Conservation (phyloP, 2,888 invertebrate species). For the Tanaodytes sp. region DNA sequence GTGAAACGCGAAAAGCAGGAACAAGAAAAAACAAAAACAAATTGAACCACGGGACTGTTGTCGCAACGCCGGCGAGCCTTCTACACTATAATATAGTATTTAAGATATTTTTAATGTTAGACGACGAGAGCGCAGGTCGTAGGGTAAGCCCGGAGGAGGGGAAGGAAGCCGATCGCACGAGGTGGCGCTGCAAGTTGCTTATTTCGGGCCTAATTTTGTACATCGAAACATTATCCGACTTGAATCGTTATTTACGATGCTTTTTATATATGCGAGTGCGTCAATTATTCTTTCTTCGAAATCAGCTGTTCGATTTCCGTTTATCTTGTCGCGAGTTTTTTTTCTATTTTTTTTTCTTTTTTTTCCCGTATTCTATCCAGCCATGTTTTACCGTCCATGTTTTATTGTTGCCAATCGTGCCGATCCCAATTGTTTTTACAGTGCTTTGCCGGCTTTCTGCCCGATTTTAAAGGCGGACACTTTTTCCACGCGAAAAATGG, state of each 20-base stretch:
- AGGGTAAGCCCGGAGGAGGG: background rate
- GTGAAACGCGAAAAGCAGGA: no score
- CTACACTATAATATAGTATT: conserved; percentile 62
- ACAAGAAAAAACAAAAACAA: conserved; percentile 1
- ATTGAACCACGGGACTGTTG: conserved; percentile 50
- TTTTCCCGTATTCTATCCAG: conserved; percentile 13
- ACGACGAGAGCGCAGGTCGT: conserved; percentile 34
- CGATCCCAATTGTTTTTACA: conserved; percentile 12
- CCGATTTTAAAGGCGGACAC: conserved; percentile 54
- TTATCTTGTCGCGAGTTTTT: no score
- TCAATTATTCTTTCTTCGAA: conserved; percentile 20
- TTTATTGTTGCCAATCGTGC: conserved; percentile 36
- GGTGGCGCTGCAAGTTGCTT: conserved; percentile 13
- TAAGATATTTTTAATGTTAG: conserved; percentile 65
- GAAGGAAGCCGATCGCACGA: conserved; percentile 21
- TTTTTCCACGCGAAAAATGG: conserved; percentile 24
- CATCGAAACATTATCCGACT: conserved; percentile 27
- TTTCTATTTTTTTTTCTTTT: background rate
- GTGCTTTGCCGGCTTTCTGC: background rate
- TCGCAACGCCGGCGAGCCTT: conserved; percentile 52
- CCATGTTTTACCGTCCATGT: conserved; percentile 41
- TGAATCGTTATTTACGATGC: conserved; percentile 26
- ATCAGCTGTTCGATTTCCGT: background rate
- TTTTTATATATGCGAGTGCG: conserved; percentile 8
- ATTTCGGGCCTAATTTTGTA: conserved; percentile 40